Percentiles rank a stretch among this genome's conserved stretches.
phyloP scores from a whole-genome alignment of 30 jellyfish, hydroid and myxozoan genomes.

The Aurelia sp. region DNA sequence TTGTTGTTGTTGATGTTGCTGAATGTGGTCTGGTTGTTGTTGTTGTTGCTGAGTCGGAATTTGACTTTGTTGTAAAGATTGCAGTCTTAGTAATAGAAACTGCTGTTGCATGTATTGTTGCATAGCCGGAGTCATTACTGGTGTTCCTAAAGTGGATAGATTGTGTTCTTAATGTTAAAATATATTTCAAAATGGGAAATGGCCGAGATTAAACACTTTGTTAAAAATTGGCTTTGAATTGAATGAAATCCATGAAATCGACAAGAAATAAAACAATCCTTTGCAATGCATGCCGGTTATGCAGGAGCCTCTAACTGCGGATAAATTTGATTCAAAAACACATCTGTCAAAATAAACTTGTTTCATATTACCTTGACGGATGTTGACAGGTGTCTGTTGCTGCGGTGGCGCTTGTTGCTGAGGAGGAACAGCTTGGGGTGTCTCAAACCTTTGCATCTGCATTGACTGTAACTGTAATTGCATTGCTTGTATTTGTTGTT shows the following conservation, averaged over 20 bases:
- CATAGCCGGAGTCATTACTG: slow-evolving; percentile 35
- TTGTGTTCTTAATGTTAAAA: too few species aligned
- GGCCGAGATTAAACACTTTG: too few species aligned
- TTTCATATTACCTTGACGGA: not conserved
- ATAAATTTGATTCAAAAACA: too few species aligned
- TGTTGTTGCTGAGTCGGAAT: slow-evolving; percentile 3
- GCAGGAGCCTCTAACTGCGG: too few species aligned
- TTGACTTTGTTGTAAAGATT: slow-evolving; percentile 50
- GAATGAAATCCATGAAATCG: too few species aligned
- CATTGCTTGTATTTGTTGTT: slow-evolving; percentile 73
- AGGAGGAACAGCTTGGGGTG: slow-evolving; percentile 14
- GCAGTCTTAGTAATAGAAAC: not conserved
- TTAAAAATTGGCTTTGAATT: too few species aligned
- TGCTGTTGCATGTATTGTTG: slow-evolving; percentile 39
- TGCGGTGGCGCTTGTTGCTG: slow-evolving; percentile 59
- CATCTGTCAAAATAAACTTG: not conserved
- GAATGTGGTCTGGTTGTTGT: not conserved
- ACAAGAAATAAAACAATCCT: too few species aligned
- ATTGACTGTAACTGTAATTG: slow-evolving; percentile 46
- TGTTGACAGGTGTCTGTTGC: slow-evolving; percentile 20
- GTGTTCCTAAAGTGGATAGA: not conserved
- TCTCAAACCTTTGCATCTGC: slow-evolving; percentile 3
- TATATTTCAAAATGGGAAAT: too few species aligned
- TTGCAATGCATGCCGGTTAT: too few species aligned
- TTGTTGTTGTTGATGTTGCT: slow-evolving; percentile 14